Conservation (phyloP, 2,797 vertebrate genomes). For the Falco columbarius region DNA sequence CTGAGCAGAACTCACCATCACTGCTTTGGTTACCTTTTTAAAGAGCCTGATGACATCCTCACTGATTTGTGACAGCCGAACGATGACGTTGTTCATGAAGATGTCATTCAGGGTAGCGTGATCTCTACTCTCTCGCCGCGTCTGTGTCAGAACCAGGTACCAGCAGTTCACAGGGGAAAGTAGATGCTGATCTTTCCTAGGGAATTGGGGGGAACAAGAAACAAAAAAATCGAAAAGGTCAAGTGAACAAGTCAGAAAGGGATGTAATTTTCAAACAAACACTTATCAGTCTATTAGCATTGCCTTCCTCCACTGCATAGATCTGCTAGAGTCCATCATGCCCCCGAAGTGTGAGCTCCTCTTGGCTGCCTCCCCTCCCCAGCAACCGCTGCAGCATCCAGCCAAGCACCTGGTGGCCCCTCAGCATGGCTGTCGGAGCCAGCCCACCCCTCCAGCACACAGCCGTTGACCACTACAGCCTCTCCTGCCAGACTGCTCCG, state of each 20-base stretch:
- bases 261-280: accelerated
- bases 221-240: constrained; percentile 11
- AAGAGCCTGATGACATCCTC: constrained; percentile 98
- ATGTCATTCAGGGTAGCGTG: constrained; percentile 96
- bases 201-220: neutral
- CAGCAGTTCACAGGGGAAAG: constrained; percentile 97
- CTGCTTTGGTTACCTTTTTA: constrained; percentile 86
- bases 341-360: neutral
- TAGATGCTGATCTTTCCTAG: constrained; percentile 96
- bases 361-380: neutral
- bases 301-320: neutral
- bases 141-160: constrained; percentile 98
- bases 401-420: neutral
- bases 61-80: constrained; percentile 93
- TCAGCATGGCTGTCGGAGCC: neutral
- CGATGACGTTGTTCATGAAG: constrained; percentile 97
- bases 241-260: neutral
- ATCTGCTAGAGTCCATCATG: accelerated
- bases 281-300: accelerated
- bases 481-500: neutral
- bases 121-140: constrained; percentile 93
- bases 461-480: accelerated
- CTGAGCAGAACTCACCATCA: neutral
- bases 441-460: neutral
- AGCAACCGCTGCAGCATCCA: neutral